A percentile compares a stretch with the other conserved stretches of the same genome.
phyloP scores from a whole-genome alignment of 2,113 vertebrate genomes.

The Cettia cetti region DNA sequence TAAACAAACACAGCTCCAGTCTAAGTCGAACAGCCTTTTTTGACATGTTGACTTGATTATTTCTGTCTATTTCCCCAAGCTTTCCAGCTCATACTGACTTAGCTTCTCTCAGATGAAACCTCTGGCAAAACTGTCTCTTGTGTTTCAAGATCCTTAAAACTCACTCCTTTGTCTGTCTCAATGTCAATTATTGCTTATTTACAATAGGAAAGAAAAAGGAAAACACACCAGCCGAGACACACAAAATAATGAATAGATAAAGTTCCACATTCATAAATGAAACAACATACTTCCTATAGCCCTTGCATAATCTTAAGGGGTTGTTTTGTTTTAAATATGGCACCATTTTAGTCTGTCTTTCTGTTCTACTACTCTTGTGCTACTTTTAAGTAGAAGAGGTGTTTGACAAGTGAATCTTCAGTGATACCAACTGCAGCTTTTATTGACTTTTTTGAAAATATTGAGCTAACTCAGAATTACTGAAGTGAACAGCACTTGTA shows the following conservation, averaged over 20 bases:
- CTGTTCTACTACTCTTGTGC: conserved; percentile 5
- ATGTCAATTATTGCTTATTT: conserved; percentile 36
- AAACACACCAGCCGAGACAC: background rate
- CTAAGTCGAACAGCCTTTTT: background rate
- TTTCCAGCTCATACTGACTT: conserved; percentile 16
- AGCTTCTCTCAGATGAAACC: background rate
- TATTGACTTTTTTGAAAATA: conserved; percentile 12
- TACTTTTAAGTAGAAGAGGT: conserved; percentile 16
- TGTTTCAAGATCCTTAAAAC: conserved; percentile 33
- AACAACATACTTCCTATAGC: conserved; percentile 45
- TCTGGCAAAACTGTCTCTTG: background rate
- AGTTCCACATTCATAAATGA: conserved; percentile 56
- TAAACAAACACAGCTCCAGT: background rate
- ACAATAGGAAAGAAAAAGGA: conserved; percentile 14
- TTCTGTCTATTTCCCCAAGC: conserved; percentile 11
- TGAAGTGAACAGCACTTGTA: background rate
- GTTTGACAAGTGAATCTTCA: conserved; percentile 44
- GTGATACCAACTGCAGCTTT: background rate
- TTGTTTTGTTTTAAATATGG: background rate
- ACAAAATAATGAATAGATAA: conserved; percentile 45
- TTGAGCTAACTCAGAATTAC: background rate
- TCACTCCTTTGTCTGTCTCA: conserved; percentile 12
- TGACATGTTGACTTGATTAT: background rate
- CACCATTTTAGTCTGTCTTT: background rate
- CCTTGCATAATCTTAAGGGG: conserved; percentile 14